Percentiles rank a stretch among this genome's conserved stretches.
Evolutionary conservation across 2,797 vertebrate genomes (phyloP).

Genomic region (Takifugu rubripes): DNA sequence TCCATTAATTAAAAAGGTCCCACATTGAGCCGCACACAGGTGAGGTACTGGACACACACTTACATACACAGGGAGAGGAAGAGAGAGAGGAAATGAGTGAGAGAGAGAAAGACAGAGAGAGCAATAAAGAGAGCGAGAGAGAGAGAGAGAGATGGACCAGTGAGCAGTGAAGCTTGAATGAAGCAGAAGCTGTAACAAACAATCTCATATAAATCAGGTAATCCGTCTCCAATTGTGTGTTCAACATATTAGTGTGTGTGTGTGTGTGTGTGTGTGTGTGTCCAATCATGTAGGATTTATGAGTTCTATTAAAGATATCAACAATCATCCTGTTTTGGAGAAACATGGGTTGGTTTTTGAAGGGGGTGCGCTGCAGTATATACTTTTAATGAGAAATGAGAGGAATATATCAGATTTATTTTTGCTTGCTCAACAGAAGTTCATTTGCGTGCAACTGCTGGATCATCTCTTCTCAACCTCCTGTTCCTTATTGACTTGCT

Average conservation of each 20-base stretch:
- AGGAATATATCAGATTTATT: too few relatives aligned
- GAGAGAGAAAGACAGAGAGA: conserved; percentile 1
- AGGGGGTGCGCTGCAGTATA: too few relatives aligned
- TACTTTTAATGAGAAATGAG: too few relatives aligned
- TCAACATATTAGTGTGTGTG: background rate
- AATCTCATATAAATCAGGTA: conserved; percentile 38
- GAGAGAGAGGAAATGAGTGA: background rate
- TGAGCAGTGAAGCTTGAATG: conserved; percentile 36
- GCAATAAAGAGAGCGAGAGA: conserved; percentile 11
- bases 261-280: conserved; percentile 14
- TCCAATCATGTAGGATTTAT: conserved; percentile 3
- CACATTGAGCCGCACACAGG: conserved; percentile 34
- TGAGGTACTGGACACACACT: conserved; percentile 23
- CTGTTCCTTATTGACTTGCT: too few relatives aligned
- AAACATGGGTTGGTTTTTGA: too few relatives aligned
- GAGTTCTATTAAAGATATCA: background rate
- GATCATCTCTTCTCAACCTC: too few relatives aligned
- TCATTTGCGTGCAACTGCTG: too few relatives aligned
- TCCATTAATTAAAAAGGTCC: conserved; percentile 69
- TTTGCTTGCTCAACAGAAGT: too few relatives aligned
- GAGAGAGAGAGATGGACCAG: conserved; percentile 14
- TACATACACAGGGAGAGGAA: background rate
- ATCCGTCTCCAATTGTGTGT: conserved; percentile 32
- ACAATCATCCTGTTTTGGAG: too few relatives aligned
- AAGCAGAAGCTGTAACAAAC: conserved; percentile 32